Evolutionary conservation across 2,888 invertebrate species (phyloP), one percentile per base, ranked within the genome.

Genomic region (Drosophila diplacantha): DNA sequence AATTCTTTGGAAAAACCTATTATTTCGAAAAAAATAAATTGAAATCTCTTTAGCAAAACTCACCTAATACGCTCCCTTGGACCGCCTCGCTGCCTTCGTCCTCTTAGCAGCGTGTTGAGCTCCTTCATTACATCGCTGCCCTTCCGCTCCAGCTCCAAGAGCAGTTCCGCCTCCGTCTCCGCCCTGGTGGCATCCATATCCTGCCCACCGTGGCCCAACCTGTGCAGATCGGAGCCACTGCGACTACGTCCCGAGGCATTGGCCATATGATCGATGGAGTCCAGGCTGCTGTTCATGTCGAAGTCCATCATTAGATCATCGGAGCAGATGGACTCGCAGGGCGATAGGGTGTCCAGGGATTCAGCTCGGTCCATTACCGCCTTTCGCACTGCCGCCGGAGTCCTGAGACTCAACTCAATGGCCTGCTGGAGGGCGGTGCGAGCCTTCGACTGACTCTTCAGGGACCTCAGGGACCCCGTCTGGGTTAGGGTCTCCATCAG

Each of bases 301-400:
- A 93, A 95, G 89, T 96, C 95, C 91, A 95, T 92, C 92, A 96
- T 96, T 65, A 95, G 90, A 88, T 96, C 96, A 83, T 96, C 96
- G 6, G 95, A 95, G 38, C 94, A 94, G 61, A 96, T 92, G 74
- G 95, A 95, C 73, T 93, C 93, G 79, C 93, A 93, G 3, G 93
- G 93, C n/a, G 95, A 95, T 59, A 96, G 87, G 0, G 96, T 95
- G 84, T 95, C 95, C 68, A 95, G 87, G 1, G 95, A 95, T 5
- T 93, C 92, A 7, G 93, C 92, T 32, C 92, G 89, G 71, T 91
- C 91, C 16, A 92, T 85, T 34, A 89, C 89, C 0, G 84, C 85
- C 38, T 87, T 85, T 2, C 88, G 82, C 41, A 87, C 79, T 3
- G 87, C 83, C 2, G 86, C 76, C 0, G 89, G 89, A 18, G 89